A percentile compares a stretch with the other conserved stretches of the same genome.
Conservation (phyloP, 2,797 vertebrate genomes). For the Hoplostethus mediterraneus region DNA sequence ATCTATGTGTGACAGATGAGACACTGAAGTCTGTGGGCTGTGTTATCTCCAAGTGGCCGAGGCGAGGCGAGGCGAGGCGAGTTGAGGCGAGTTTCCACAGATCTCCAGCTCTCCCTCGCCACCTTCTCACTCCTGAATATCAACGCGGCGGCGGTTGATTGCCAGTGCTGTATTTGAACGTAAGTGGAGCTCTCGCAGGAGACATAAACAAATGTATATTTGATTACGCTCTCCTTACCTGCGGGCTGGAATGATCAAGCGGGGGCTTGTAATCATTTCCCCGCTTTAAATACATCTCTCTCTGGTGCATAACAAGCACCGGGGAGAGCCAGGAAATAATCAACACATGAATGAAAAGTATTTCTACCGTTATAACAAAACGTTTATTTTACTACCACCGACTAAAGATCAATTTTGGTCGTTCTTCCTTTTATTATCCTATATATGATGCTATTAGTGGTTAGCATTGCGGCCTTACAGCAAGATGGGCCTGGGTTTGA, state of each 20-base stretch:
- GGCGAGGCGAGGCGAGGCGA: background rate
- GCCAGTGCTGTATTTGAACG: conserved; percentile 22
- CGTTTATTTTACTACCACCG: too few species aligned
- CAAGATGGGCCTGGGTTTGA: too few species aligned
- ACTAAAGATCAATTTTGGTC: too few species aligned
- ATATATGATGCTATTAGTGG: too few species aligned
- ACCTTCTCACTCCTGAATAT: conserved; percentile 23
- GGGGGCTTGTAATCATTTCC: conserved; percentile 20
- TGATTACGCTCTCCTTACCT: conserved; percentile 41
- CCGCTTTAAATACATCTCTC: conserved; percentile 32
- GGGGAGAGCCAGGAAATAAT: conserved; percentile 13
- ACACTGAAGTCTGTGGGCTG: conserved; percentile 25
- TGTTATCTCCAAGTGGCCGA: conserved; percentile 22
- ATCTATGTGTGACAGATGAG: conserved; percentile 48
- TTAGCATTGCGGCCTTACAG: too few species aligned
- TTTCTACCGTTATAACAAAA: background rate
- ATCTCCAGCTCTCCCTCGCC: conserved; percentile 10
- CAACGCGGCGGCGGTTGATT: conserved; percentile 30
- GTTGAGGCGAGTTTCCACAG: background rate
- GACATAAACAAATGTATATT: conserved; percentile 45
- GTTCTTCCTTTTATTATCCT: too few species aligned
- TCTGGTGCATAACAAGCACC: conserved; percentile 17
- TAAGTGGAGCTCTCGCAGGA: conserved; percentile 38
- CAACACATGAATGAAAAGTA: background rate
- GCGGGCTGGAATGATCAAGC: conserved; percentile 19